phyloP scores from a whole-genome alignment of 53 echinoderm and acorn worm genomes.

The Holothuria scabra region DNA sequence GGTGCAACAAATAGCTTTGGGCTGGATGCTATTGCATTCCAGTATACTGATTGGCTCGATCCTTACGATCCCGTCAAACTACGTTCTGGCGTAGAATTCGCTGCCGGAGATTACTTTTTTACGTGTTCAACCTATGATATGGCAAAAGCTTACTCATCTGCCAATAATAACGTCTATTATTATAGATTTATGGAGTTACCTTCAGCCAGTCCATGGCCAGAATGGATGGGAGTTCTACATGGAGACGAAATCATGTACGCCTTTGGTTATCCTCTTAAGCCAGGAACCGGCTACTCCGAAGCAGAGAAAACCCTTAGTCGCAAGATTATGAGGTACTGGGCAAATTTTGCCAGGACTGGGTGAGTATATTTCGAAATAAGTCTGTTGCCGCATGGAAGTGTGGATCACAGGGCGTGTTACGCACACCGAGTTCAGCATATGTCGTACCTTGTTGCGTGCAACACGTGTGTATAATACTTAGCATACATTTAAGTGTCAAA shows the following conservation, averaged over 20 bases:
- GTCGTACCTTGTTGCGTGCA: too few species aligned
- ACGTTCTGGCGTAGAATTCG: slow-evolving; percentile 70
- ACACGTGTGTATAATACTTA: too few species aligned
- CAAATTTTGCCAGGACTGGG: slow-evolving; percentile 95
- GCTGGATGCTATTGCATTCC: slow-evolving; percentile 76
- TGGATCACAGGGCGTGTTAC: too few species aligned
- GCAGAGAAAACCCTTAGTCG: slow-evolving; percentile 74
- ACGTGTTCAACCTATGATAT: slow-evolving; percentile 81
- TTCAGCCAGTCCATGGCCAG: slow-evolving; percentile 79
- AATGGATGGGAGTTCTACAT: slow-evolving; percentile 98
- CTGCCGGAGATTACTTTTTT: slow-evolving; percentile 81
- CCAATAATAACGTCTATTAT: slow-evolving; percentile 71
- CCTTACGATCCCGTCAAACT: slow-evolving; percentile 76
- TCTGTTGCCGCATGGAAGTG: too few species aligned
- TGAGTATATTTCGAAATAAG: too few species aligned
- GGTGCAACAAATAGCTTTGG: slow-evolving; percentile 69
- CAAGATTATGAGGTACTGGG: slow-evolving; percentile 85
- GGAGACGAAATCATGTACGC: slow-evolving; percentile 91
- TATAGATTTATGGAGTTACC: slow-evolving; percentile 78
- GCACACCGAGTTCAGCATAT: too few species aligned
- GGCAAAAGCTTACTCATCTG: slow-evolving; percentile 72
- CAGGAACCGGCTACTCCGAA: slow-evolving; percentile 62
- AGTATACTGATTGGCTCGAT: slow-evolving; percentile 86
- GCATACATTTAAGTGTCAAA: too few species aligned
- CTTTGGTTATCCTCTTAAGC: slow-evolving; percentile 84